Evolutionary conservation across 1,140 invertebrate species (phyloP).

Genomic region (Saccostrea glomerata): DNA sequence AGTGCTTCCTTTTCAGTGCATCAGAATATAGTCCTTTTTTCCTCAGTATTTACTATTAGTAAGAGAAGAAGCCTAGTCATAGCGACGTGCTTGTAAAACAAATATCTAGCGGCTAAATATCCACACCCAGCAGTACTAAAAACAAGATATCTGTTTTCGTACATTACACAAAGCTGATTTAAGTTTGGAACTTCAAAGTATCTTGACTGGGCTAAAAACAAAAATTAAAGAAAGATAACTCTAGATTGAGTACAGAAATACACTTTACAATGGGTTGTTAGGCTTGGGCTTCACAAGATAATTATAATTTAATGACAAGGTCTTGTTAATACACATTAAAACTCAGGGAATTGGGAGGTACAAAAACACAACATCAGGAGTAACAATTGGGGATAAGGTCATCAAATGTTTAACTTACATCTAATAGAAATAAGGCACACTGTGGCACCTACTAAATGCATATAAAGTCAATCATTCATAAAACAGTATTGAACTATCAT

Average conservation of each 20-base stretch:
- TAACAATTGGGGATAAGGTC: not conserved
- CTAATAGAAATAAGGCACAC: constrained; percentile 8
- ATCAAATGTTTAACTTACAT: constrained; percentile 10
- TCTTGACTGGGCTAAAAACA: constrained; percentile 25
- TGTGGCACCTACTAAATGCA: not conserved
- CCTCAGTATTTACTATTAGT: not conserved
- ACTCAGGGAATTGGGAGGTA: not conserved
- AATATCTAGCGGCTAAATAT: constrained; percentile 1
- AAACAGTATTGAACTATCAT: constrained; percentile 4
- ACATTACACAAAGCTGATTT: not conserved
- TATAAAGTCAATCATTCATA: not conserved
- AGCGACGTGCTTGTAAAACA: constrained; percentile 6
- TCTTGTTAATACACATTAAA: not conserved
- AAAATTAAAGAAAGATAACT: constrained; percentile 15
- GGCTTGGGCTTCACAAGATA: not conserved
- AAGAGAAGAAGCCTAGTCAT: not conserved
- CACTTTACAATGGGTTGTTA: not conserved
- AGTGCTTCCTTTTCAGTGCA: no score
- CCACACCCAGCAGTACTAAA: constrained; percentile 20
- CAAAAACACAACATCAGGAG: not conserved
- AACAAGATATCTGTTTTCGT: constrained; percentile 1
- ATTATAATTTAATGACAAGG: not conserved
- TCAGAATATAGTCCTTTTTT: no score
- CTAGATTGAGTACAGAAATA: not conserved
- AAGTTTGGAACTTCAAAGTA: constrained; percentile 16